Conservation (phyloP, 2,888 invertebrate genomes). For the Ommatoiulus sabulosus region DNA sequence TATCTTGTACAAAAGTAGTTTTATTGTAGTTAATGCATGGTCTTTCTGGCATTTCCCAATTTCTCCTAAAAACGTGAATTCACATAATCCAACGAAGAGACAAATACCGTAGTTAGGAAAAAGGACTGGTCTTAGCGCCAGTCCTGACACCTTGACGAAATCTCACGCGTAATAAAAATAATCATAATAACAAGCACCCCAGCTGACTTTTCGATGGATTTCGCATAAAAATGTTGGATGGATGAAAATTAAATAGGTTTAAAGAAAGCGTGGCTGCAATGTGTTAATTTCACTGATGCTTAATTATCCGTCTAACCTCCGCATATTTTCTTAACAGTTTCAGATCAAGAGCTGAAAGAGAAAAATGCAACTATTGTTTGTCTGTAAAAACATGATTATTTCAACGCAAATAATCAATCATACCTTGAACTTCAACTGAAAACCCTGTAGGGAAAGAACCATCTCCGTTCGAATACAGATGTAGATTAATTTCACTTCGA, state of each 20-base stretch:
- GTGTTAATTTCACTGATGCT: slow-evolving; percentile 31
- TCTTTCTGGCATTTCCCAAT: background rate
- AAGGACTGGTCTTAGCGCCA: background rate
- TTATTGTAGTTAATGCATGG: background rate
- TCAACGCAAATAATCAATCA: background rate
- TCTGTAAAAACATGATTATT: background rate
- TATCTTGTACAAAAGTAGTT: slow-evolving; percentile 14
- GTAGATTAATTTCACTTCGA: slow-evolving; percentile 56
- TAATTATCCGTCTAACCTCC: slow-evolving; percentile 56
- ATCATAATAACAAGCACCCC: background rate
- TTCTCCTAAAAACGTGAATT: background rate
- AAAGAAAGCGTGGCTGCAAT: background rate
- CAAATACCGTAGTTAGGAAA: background rate
- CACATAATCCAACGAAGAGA: background rate
- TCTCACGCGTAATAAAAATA: background rate
- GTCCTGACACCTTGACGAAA: background rate
- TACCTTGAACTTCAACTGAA: slow-evolving; percentile 58
- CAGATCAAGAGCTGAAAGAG: slow-evolving; percentile 54
- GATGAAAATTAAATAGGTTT: slow-evolving; percentile 36
- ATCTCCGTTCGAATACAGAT: slow-evolving; percentile 51
- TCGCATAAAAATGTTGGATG: slow-evolving; percentile 15
- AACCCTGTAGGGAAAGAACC: slow-evolving; percentile 58
- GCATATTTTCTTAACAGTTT: slow-evolving; percentile 57
- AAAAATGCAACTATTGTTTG: background rate
- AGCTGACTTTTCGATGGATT: slow-evolving; percentile 25